Base-by-base conservation (phyloP, 2,888 invertebrate genomes). In the Crocallis elinguaria region DNA sequence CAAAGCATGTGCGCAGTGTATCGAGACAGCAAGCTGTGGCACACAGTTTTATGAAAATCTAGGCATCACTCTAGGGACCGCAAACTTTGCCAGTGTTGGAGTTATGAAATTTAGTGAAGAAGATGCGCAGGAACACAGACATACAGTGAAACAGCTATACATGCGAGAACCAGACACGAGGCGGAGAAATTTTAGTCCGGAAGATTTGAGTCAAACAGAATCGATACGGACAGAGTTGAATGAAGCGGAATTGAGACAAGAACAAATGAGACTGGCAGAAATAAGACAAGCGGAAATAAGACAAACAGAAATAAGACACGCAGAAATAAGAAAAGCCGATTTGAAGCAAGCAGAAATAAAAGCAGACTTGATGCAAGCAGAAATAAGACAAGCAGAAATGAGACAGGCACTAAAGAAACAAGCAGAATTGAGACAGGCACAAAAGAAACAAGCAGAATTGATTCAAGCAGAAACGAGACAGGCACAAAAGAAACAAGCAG, bases 1-100 rank as follows among this genome's bases (percentile, higher is more conserved):
- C 45, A 87, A 82, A 69, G 83, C 83, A 29, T 84, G 81, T 46
- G 57, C 70, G 2, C 62, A 68, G 1, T 45, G 50, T 32, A 19
- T 76, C 5, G 66, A 77, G 27, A 77, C 70, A 0, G 45, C 21
- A 0, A 73, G 49, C 33, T 71, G 73, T 29, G 73, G 79, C 17
- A 79, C 80, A 13, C 84, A 82, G 51, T 66, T 69, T 35, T 29
- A 64, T 6, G 64, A 69, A 3, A 52, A 35, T 14, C 21, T 51
- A 16, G 56, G 27, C 48, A 27, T 4, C 19, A 6, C 6, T 6
- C 3, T 19, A 29, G 12, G 12, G 3, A 5, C 3, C 2, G 6
- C 2, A 12, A 32, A 14, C 14, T 27, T 30, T 17, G 23, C 4
- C n/a, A 38, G 33, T 12, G 43, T 16, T 14, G 41, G 14, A 23